Evolutionary conservation across 2,888 invertebrate species (phyloP).

Genomic region (Tachina lurida): DNA sequence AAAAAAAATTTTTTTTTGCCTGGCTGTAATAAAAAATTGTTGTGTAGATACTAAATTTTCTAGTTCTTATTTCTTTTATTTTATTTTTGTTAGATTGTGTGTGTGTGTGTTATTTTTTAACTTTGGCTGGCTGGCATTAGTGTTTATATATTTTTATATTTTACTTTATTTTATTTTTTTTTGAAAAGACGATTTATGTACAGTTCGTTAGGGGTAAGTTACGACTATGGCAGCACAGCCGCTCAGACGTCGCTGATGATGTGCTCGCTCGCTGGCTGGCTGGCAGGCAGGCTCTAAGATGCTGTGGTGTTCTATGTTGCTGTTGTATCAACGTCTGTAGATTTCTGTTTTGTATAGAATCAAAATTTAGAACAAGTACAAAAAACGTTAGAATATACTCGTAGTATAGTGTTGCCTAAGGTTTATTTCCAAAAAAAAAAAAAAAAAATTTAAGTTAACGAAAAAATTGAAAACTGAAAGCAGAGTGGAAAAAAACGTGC

Average conservation of each 20-base stretch:
- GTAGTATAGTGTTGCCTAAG: conserved; percentile 66
- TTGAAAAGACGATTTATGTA: conserved; percentile 83
- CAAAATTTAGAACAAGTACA: conserved; percentile 57
- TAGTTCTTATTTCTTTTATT: conserved; percentile 78
- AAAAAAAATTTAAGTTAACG: conserved; percentile 29
- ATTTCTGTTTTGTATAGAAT: conserved; percentile 56
- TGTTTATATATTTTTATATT: conserved; percentile 76
- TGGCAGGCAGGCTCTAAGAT: conserved; percentile 54
- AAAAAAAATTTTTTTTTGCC: conserved; percentile 68
- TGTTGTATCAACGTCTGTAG: conserved; percentile 32
- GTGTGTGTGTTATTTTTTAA: conserved; percentile 47
- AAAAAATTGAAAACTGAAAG: conserved; percentile 52
- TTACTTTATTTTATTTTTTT: conserved; percentile 32
- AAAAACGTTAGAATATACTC: conserved; percentile 48
- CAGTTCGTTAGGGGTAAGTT: conserved; percentile 76
- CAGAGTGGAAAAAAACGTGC: conserved; percentile 40
- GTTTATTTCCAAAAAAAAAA: conserved; percentile 59
- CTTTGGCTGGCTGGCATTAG: conserved; percentile 76
- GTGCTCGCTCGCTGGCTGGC: conserved; percentile 74
- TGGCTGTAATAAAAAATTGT: conserved; percentile 81
- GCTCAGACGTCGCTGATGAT: conserved; percentile 75
- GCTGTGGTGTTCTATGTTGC: conserved; percentile 61
- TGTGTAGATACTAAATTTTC: conserved; percentile 78
- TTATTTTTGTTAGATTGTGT: conserved; percentile 74
- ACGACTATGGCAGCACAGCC: conserved; percentile 71